These are phyloP conservation scores for Trachops cirrhosus DNA, from an alignment of 2,797 vertebrate genomes.

Conservation along the genomic window DNA sequence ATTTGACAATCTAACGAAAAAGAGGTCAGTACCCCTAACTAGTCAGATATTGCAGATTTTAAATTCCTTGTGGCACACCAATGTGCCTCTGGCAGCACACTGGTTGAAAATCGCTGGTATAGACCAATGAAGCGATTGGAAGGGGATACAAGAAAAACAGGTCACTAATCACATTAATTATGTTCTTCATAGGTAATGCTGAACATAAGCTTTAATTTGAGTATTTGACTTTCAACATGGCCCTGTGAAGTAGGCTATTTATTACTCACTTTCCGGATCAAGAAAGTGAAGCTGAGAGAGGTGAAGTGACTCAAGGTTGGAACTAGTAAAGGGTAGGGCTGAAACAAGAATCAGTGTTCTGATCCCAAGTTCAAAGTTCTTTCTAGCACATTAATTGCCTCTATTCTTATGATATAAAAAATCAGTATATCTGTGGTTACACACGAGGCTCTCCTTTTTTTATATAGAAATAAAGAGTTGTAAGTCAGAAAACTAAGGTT, in stretches of 20 bases:
- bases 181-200: slow-evolving; percentile 17
- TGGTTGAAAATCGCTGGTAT: neutral
- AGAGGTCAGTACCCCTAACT: neutral
- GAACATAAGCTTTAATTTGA: neutral
- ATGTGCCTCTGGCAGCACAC: neutral
- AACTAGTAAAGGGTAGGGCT: neutral
- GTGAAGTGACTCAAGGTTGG: neutral
- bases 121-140: neutral
- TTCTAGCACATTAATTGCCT: neutral
- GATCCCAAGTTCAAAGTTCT: neutral
- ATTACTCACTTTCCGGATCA: neutral
- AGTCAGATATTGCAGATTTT: neutral
- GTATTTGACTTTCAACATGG: neutral
- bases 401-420: neutral
- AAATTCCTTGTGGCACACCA: neutral
- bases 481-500: slow-evolving; percentile 17
- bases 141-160: neutral
- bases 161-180: neutral
- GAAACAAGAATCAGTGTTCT: neutral
- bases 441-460: neutral
- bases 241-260: neutral
- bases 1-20: neutral
- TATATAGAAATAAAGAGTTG: neutral
- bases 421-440: neutral
- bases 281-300: neutral